These are phyloP conservation scores for Chrysopa pallens DNA, from an alignment of 1,140 invertebrate species.

Conservation along the genomic window DNA sequence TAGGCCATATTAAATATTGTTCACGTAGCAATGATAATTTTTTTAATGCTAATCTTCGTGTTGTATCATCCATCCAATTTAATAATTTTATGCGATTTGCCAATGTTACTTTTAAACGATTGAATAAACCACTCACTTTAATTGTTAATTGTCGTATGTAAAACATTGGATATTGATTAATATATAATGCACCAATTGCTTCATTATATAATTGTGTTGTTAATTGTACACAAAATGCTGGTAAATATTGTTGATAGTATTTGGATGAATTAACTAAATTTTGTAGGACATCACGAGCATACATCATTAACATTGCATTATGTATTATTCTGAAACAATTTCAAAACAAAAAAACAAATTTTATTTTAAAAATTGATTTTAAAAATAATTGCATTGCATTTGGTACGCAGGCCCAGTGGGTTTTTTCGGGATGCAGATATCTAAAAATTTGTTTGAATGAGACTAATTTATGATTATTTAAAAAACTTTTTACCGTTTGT, in stretches of 20 bases:
- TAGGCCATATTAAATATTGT: conserved; percentile 31
- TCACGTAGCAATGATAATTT: conserved; percentile 33
- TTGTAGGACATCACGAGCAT: conserved; percentile 26
- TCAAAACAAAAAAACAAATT: conserved; percentile 1
- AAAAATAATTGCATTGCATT: too few species aligned
- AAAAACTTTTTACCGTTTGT: too few species aligned
- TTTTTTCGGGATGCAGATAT: too few species aligned
- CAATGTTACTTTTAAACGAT: conserved; percentile 28
- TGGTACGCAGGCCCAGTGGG: too few species aligned
- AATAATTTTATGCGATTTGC: conserved; percentile 33
- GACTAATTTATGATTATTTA: too few species aligned
- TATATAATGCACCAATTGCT: conserved; percentile 25
- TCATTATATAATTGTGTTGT: conserved; percentile 23
- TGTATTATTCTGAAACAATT: conserved; percentile 23
- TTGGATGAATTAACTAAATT: conserved; percentile 25
- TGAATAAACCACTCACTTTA: conserved; percentile 16
- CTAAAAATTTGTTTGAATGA: too few species aligned
- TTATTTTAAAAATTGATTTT: too few species aligned
- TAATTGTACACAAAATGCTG: conserved; percentile 23
- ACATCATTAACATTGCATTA: conserved; percentile 28
- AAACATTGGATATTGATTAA: conserved; percentile 24
- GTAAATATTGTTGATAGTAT: conserved; percentile 18
- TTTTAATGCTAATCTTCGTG: conserved; percentile 32
- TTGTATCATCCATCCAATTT: conserved; percentile 44
- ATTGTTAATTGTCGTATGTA: conserved; percentile 23